These are phyloP conservation scores for Tenrec ecaudatus DNA, from an alignment of 2,113 vertebrate genomes.

Conservation along the genomic window DNA sequence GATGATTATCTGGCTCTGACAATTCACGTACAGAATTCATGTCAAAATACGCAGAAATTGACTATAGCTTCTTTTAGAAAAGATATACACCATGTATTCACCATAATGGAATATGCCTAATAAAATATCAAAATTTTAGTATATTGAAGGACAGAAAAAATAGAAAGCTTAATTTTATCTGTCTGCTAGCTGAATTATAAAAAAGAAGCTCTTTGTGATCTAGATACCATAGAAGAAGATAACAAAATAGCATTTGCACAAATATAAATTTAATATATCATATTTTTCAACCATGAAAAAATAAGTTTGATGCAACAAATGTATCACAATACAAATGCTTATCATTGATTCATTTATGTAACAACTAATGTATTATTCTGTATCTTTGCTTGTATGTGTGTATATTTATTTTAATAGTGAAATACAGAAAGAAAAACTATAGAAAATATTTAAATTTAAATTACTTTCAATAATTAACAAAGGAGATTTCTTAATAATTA, in stretches of 20 bases:
- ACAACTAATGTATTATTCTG: not conserved
- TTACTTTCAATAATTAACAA: no score
- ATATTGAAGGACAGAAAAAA: not conserved
- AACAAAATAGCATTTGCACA: not conserved
- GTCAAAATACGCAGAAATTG: not conserved
- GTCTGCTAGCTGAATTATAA: not conserved
- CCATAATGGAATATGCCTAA: not conserved
- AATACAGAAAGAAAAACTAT: no score
- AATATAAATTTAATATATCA: no score
- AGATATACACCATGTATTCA: not conserved
- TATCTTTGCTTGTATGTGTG: not conserved
- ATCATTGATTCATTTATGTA: not conserved
- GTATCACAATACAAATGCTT: not conserved
- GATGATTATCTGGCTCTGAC: not conserved
- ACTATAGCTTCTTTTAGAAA: slow-evolving; percentile 1
- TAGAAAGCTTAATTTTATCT: not conserved
- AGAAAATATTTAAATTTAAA: no score
- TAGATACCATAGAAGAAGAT: not conserved
- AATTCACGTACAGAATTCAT: slow-evolving; percentile 58
- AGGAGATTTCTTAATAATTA: no score
- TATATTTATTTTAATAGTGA: not conserved
- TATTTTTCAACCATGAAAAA: not conserved
- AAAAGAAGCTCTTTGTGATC: not conserved
- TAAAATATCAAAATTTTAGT: not conserved
- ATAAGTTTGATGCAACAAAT: not conserved